Evolutionary conservation across 2,797 vertebrate species (phyloP).

Genomic region (Chrosomus eos): DNA sequence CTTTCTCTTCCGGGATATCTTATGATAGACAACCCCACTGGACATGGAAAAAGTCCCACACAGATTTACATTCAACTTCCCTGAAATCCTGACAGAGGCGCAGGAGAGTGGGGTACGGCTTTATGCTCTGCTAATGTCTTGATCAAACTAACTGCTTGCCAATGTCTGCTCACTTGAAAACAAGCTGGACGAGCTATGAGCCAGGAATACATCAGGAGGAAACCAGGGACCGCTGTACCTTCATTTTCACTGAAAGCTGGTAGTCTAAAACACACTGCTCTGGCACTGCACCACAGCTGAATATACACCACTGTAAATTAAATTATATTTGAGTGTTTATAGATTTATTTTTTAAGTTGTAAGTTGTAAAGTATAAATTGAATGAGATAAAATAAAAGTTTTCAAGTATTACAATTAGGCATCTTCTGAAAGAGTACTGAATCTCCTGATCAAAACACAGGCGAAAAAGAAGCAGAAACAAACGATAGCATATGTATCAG

Average conservation of each 20-base stretch:
- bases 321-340: not conserved
- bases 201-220: constrained; percentile 1
- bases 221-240: not conserved
- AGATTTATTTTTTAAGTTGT: not conserved
- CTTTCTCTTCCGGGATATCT: not conserved
- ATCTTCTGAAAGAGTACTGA: no score
- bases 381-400: not conserved
- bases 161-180: not conserved
- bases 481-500: no score
- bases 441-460: no score
- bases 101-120: not conserved
- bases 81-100: not conserved
- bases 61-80: constrained; percentile 7
- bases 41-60: not conserved
- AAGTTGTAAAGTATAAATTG: not conserved
- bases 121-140: not conserved
- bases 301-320: not conserved
- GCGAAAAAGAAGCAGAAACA: no score
- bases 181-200: constrained; percentile 8
- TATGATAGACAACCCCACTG: constrained; percentile 1
- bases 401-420: not conserved
- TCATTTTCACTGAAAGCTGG: not conserved
- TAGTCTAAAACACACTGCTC: not conserved
- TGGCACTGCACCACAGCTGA: not conserved
- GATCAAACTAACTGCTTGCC: constrained; percentile 15